Evolutionary conservation across 2,888 invertebrate genomes (phyloP), one percentile per base, ranked within the genome.

Genomic region (Rotaria magnacalcarata): DNA sequence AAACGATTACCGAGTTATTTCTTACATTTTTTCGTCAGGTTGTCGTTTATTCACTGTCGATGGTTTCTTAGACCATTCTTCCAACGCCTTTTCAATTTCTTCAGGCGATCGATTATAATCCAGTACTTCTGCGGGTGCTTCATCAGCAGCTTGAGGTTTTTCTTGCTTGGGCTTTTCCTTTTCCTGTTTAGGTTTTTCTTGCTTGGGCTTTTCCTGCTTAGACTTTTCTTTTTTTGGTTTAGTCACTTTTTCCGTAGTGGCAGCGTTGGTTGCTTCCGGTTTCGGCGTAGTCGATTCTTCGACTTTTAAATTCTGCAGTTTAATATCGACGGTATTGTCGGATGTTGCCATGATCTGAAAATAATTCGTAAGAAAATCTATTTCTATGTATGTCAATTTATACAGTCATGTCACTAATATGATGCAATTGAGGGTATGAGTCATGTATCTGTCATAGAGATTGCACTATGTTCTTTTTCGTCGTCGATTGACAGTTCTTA

Each of bases 1-100:
- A 50, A 16, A 54, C 16, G 16, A 16, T 54, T 16, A 16, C 5
- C 16, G 52, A 54, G 16, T 16, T 19, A 19, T 19, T 16, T 67
- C 67, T 67, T 67, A 67, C 67, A 67, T 67, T 7, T 67, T 67
- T 41, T 67, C 67, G 34, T 67, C 67, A 67, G 67, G 67, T 67
- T 67, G n/a, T 19, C 5, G 16, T 67, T 67, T 34, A 67, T 67
- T 67, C 16, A 27, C 0, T 16, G 34, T 34, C 24, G 7, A 67
- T 14, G 67, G 67, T 41, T 67, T 14, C 7, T 67, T 27, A 6
- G 34, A 2, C 67, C 67, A 67, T 34, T 67, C 14, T 8, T 67
- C 27, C 14, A 67, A 67, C 7, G 67, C 67, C 19, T 67, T 16
- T 14, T 19, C 34, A 34, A 67, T 34, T 67, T 67, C 67, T 67